phyloP scores from a whole-genome alignment of 2,113 vertebrate species.

The Eubucco bourcierii region DNA sequence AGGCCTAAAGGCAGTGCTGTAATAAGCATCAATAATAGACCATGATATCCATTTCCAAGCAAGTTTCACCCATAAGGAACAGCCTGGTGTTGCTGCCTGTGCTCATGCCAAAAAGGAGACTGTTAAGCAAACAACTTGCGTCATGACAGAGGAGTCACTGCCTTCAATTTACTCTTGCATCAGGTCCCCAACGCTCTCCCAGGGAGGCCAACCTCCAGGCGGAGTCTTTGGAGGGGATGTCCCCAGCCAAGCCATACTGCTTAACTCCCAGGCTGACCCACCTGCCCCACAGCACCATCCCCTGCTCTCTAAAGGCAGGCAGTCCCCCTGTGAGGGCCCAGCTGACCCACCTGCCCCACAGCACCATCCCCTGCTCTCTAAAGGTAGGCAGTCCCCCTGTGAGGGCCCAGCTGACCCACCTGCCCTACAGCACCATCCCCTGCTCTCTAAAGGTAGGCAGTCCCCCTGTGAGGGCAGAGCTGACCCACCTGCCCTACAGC shows the following conservation, averaged over 20 bases:
- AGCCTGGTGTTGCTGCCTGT: neutral
- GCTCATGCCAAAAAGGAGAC: neutral
- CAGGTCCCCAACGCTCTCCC: neutral
- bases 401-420: too few species aligned
- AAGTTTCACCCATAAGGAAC: neutral
- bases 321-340: neutral
- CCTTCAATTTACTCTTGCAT: neutral
- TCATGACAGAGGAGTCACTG: neutral
- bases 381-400: too few species aligned
- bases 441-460: too few species aligned
- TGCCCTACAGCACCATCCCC: too few species aligned
- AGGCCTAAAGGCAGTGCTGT: neutral
- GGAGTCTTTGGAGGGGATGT: neutral
- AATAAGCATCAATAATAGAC: neutral
- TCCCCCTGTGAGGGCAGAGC: too few species aligned
- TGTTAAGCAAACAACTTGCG: neutral
- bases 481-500: too few species aligned
- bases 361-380: too few species aligned
- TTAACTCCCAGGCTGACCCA: neutral
- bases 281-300: neutral
- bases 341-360: too few species aligned
- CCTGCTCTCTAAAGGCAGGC: neutral
- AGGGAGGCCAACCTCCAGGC: neutral
- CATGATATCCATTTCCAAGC: neutral
- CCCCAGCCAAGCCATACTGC: neutral